Evolutionary conservation across 2,888 invertebrate genomes (phyloP).

Genomic region (Leptopilina syphax): DNA sequence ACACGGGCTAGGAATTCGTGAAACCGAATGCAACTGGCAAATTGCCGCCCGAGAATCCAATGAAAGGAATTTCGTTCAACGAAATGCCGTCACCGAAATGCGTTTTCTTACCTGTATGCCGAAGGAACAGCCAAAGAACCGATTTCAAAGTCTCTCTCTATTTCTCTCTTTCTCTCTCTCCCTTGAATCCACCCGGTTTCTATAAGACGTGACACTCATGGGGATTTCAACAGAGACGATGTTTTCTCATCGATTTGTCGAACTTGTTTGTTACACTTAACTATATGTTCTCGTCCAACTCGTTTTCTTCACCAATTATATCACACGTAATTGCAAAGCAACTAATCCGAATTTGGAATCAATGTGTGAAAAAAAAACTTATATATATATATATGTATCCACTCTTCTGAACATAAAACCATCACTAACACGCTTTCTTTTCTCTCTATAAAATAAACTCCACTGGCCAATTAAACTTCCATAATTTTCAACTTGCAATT

Average conservation of each 20-base stretch:
- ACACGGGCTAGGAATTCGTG: conserved; percentile 72
- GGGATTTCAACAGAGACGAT: conserved; percentile 52
- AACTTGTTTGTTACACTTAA: conserved; percentile 39
- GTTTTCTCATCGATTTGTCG: conserved; percentile 50
- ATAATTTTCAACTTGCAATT: neutral
- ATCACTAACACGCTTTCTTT: neutral
- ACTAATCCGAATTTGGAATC: conserved; percentile 34
- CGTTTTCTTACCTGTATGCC: conserved; percentile 69
- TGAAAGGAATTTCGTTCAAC: conserved; percentile 70
- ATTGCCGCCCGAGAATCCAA: conserved; percentile 70
- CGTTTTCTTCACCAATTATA: conserved; percentile 32
- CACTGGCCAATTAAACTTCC: neutral
- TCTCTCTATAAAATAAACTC: neutral
- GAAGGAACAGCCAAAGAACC: too few species aligned
- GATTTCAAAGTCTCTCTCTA: conserved; percentile 52
- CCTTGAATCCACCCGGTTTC: conserved; percentile 50
- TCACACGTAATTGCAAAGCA: conserved; percentile 32
- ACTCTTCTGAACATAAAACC: neutral
- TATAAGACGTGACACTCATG: conserved; percentile 59
- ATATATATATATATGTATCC: neutral
- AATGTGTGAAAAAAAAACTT: neutral
- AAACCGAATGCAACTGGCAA: conserved; percentile 73
- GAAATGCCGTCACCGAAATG: conserved; percentile 67
- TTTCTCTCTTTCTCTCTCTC: neutral
- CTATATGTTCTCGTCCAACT: conserved; percentile 14